Percentiles rank a stretch among this genome's conserved stretches.
These are phyloP conservation scores for Dasypolia templi DNA, from an alignment of 2,888 invertebrate genomes.

Conservation along the genomic window DNA sequence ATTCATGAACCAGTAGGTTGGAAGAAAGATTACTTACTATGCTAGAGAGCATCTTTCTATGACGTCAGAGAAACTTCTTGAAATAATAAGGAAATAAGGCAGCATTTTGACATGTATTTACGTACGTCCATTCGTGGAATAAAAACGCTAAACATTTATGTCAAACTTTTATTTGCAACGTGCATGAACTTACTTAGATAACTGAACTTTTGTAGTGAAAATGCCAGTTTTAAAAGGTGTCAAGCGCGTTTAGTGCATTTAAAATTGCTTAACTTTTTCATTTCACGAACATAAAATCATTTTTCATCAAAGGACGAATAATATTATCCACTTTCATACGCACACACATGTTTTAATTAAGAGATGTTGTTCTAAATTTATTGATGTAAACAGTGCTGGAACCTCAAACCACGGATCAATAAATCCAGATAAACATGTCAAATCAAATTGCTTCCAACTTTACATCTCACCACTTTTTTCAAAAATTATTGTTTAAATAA, in stretches of 20 bases:
- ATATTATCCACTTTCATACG: not conserved
- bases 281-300: not conserved
- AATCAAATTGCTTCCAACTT: not conserved
- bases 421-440: not conserved
- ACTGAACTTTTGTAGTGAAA: not conserved
- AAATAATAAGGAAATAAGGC: slow-evolving; percentile 1
- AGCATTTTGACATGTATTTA: slow-evolving; percentile 7
- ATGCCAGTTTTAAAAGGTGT: not conserved
- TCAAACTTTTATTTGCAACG: not conserved
- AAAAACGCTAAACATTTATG: not conserved
- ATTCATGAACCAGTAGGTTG: slow-evolving; percentile 41
- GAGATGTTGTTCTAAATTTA: slow-evolving; percentile 9
- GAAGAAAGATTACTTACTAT: slow-evolving; percentile 45
- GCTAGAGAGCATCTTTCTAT: slow-evolving; percentile 29
- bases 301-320: not conserved
- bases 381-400: not conserved
- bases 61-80: slow-evolving; percentile 47
- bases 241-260: too few species aligned
- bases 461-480: not conserved
- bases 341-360: not conserved
- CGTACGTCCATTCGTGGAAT: not conserved
- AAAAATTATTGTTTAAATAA: not conserved
- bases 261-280: not conserved
- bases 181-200: not conserved
- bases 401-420: slow-evolving; percentile 7